A percentile compares a stretch with the other conserved stretches of the same genome.
Conservation (phyloP, 23 tunicate genomes). For the Trididemnum miniatum region DNA sequence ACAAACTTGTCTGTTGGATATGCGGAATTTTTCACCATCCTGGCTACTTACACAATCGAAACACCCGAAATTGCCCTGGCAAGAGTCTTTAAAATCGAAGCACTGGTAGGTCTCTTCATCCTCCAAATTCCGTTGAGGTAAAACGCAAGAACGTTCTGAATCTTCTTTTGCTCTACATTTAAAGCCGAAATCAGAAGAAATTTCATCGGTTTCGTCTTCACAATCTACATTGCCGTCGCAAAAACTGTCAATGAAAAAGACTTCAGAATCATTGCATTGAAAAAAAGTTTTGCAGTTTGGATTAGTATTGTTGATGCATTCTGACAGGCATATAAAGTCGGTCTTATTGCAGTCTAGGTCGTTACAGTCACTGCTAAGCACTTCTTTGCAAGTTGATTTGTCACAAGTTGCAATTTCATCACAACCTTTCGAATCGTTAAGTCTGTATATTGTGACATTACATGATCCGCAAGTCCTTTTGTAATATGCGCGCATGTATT, state of each 20-base stretch:
- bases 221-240: constrained; percentile 11
- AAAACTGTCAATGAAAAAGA: background rate
- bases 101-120: background rate
- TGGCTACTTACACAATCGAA: no score
- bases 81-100: background rate
- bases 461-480: no score
- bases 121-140: constrained; percentile 24
- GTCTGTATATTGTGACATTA: background rate
- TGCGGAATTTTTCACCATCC: background rate
- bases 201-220: constrained; percentile 1
- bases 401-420: background rate
- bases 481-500: no score
- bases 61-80: constrained; percentile 4
- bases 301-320: background rate
- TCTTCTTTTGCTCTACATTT: background rate
- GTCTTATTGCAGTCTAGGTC: background rate
- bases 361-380: background rate
- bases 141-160: background rate
- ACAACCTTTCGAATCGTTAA: background rate
- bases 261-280: background rate
- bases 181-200: background rate
- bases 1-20: constrained; percentile 1
- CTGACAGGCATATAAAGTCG: background rate
- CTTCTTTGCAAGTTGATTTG: background rate
- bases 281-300: background rate